A percentile compares a stretch with the other conserved stretches of the same genome.
These are phyloP conservation scores for Serinus canaria DNA, from an alignment of 2,113 vertebrate species.

Conservation along the genomic window DNA sequence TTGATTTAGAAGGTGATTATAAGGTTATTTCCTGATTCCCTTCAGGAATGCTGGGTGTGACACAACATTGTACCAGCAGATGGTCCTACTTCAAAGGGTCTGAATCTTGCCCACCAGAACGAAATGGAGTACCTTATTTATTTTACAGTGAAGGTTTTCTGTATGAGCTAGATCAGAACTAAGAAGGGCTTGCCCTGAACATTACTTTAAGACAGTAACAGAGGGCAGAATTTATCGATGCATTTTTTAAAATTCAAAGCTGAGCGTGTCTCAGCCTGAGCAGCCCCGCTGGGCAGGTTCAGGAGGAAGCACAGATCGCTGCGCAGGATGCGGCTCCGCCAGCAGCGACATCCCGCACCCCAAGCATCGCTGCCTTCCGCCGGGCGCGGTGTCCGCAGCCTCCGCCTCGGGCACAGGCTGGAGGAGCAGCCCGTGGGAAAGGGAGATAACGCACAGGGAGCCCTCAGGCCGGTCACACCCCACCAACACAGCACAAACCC, in stretches of 20 bases:
- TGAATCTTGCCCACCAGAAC: neutral
- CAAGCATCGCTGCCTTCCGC: neutral
- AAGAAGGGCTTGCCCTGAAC: neutral
- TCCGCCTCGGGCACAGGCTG: neutral
- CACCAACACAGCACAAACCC: neutral
- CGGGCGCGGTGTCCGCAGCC: neutral
- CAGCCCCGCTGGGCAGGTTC: neutral
- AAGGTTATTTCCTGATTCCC: neutral
- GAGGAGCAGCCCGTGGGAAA: accelerated
- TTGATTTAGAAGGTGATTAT: neutral
- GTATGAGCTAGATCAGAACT: neutral
- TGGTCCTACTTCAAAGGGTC: neutral
- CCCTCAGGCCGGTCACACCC: neutral
- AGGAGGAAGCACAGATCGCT: neutral
- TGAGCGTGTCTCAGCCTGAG: neutral
- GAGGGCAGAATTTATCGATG: neutral
- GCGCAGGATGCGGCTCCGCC: neutral
- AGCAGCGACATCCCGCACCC: neutral
- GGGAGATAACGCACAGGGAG: neutral
- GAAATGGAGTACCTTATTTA: neutral
- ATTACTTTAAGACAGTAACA: neutral
- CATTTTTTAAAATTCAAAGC: neutral
- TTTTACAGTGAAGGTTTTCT: neutral
- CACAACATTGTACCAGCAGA: neutral
- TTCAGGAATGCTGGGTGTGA: neutral